Conservation (phyloP, 2,113 vertebrate genomes). For the Hepsetus odoe region DNA sequence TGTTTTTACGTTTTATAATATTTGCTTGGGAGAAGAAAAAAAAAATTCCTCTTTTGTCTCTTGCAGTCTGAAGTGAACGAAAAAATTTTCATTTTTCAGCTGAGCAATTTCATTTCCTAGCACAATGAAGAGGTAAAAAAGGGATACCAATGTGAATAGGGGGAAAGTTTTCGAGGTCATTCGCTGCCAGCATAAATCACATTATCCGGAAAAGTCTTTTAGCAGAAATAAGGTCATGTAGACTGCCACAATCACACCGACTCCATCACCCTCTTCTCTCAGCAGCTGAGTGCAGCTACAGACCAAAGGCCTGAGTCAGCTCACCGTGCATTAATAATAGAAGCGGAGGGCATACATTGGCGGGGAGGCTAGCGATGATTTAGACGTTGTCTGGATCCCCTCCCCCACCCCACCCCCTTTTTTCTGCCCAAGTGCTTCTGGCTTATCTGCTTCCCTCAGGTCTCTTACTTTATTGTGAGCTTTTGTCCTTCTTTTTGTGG, state of each 20-base stretch:
- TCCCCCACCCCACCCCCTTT: neutral
- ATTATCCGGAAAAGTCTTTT: constrained; percentile 71
- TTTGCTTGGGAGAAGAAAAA: neutral
- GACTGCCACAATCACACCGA: constrained; percentile 69
- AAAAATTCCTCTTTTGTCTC: neutral
- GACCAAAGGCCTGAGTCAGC: constrained; percentile 72
- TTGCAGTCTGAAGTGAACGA: neutral
- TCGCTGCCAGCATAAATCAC: constrained; percentile 72
- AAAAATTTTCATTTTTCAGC: constrained; percentile 4
- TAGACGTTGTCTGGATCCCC: constrained; percentile 46
- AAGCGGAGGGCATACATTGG: constrained; percentile 64
- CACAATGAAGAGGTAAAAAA: neutral
- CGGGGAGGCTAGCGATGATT: constrained; percentile 42
- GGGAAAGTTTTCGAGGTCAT: constrained; percentile 69
- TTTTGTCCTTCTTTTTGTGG: constrained; percentile 40
- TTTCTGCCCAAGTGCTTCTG: constrained; percentile 33
- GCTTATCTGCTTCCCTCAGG: constrained; percentile 49
- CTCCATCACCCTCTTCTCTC: constrained; percentile 64
- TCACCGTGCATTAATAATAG: constrained; percentile 74
- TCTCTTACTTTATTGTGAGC: constrained; percentile 34
- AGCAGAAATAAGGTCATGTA: constrained; percentile 73
- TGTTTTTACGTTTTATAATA: neutral
- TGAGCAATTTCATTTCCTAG: constrained; percentile 25
- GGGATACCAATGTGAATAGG: constrained; percentile 50
- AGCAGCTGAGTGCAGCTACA: constrained; percentile 64